A percentile compares a stretch with the other conserved stretches of the same genome.
phyloP scores from a whole-genome alignment of 2,797 vertebrate species.

The Silurus aristotelis region DNA sequence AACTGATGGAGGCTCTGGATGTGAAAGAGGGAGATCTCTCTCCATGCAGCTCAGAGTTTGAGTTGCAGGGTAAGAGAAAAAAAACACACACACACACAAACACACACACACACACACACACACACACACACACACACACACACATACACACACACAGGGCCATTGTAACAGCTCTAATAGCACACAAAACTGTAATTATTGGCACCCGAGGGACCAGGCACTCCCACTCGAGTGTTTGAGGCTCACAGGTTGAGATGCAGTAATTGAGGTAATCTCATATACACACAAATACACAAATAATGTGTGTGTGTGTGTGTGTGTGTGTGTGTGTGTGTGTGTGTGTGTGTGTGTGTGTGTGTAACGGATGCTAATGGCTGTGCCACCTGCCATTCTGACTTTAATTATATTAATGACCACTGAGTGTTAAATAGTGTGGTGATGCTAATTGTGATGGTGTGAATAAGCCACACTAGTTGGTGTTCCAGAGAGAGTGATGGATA shows the following conservation, averaged over 20 bases:
- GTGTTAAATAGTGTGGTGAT: conserved; percentile 9
- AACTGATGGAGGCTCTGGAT: conserved; percentile 84
- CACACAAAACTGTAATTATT: conserved; percentile 26
- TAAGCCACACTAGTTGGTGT: background rate
- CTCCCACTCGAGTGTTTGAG: background rate
- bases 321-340: too few species aligned
- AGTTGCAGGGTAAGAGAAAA: conserved; percentile 84
- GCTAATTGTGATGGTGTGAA: background rate
- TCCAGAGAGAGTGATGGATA: background rate
- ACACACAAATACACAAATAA: too few species aligned
- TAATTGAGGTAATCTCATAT: conserved; percentile 12
- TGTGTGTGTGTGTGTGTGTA: too few species aligned
- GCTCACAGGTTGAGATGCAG: background rate
- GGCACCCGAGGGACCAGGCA: conserved; percentile 25
- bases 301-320: too few species aligned
- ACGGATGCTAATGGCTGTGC: background rate
- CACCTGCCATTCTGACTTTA: background rate
- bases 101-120: background rate
- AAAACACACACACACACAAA: background rate
- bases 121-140: background rate
- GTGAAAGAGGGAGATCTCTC: conserved; percentile 75
- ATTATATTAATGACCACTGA: background rate
- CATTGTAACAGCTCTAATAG: conserved; percentile 13
- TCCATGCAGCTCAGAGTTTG: conserved; percentile 81
- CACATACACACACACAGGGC: background rate